A percentile compares a stretch with the other conserved stretches of the same genome.
These are phyloP conservation scores for Pseudomyrmex flavicornis DNA, from an alignment of 1,140 invertebrate species.

Conservation along the genomic window DNA sequence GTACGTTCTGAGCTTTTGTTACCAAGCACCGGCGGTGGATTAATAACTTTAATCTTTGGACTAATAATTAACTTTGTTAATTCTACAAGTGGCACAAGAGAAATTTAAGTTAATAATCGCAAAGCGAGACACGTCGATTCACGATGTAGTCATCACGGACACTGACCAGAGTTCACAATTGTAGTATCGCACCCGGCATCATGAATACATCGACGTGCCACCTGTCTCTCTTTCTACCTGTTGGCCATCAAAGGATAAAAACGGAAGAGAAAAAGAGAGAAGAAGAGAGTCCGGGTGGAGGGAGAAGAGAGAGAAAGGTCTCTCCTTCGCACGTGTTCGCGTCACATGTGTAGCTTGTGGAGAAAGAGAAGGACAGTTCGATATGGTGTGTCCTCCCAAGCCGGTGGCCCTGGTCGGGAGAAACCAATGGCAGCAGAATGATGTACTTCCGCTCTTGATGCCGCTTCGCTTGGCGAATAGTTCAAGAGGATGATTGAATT, in stretches of 20 bases:
- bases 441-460: slow-evolving; percentile 66
- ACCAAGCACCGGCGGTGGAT: not conserved
- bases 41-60: not conserved
- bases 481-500: slow-evolving; percentile 53
- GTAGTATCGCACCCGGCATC: slow-evolving; percentile 76
- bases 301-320: slow-evolving; percentile 23
- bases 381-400: slow-evolving; percentile 9
- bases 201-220: slow-evolving; percentile 76
- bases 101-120: slow-evolving; percentile 24
- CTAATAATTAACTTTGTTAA: not conserved
- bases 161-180: slow-evolving; percentile 76
- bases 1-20: not conserved
- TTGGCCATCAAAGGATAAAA: slow-evolving; percentile 63
- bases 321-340: slow-evolving; percentile 67
- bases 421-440: slow-evolving; percentile 49
- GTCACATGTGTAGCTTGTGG: slow-evolving; percentile 52
- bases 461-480: slow-evolving; percentile 35
- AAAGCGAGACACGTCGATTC: slow-evolving; percentile 57
- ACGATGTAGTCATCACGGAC: slow-evolving; percentile 72
- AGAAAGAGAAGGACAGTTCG: slow-evolving; percentile 15
- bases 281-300: slow-evolving; percentile 13
- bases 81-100: not conserved
- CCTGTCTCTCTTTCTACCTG: slow-evolving; percentile 80
- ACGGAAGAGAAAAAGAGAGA: slow-evolving; percentile 59
- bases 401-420: slow-evolving; percentile 59